These are phyloP conservation scores for Ephialtes manifestator DNA, from an alignment of 2,888 invertebrate species.

Conservation along the genomic window DNA sequence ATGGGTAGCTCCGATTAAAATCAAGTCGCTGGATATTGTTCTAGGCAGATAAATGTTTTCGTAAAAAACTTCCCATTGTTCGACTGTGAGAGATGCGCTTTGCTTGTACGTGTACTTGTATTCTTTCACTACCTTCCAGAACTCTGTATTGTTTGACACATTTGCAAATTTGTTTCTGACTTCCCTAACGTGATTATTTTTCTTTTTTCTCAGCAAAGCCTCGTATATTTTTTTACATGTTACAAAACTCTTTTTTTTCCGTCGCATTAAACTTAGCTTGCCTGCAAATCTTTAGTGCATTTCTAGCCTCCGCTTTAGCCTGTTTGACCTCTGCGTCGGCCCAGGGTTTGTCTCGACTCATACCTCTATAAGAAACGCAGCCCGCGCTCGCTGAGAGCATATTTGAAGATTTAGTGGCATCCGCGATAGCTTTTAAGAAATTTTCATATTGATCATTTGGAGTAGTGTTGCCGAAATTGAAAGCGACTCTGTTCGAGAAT, in stretches of 20 bases:
- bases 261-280: not conserved
- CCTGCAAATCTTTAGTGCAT: conserved; percentile 5
- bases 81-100: conserved; percentile 15
- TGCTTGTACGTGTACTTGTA: not conserved
- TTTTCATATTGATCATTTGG: not conserved
- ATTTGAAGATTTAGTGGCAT: not conserved
- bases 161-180: not conserved
- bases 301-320: conserved; percentile 27
- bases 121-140: conserved; percentile 30
- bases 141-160: not conserved
- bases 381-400: not conserved
- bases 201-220: not conserved
- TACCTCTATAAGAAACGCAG: not conserved
- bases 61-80: conserved; percentile 38
- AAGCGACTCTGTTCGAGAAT: not conserved
- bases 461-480: not conserved
- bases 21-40: not conserved
- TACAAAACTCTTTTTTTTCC: not conserved
- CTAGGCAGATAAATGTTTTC: conserved; percentile 25
- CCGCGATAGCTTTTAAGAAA: not conserved
- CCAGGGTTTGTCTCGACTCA: conserved; percentile 9
- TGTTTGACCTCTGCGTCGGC: not conserved
- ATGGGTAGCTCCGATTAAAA: not conserved
- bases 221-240: not conserved
- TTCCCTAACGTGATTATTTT: not conserved